Evolutionary conservation across 2,888 invertebrate genomes (phyloP), one percentile per base, ranked within the genome.

Genomic region (Entomobrya proxima): DNA sequence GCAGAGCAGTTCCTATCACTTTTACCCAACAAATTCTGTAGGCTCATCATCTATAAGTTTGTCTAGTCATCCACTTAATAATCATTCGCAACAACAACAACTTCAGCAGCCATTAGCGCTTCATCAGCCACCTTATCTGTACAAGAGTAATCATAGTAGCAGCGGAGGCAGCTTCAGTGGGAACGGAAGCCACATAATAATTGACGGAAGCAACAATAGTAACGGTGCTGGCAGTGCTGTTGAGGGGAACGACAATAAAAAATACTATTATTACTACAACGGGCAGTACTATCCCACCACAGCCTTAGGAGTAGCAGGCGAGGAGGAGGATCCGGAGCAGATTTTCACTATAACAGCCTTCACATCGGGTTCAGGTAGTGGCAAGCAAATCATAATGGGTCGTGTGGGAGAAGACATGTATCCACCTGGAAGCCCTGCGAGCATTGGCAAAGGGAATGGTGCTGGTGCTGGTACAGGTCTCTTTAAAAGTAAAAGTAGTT

Each of bases 401-500:
- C 79, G 85, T 21, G 85, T 85, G 7, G 85, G 85, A 7, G 79
- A 85, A 75, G 79, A 85, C 40, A 30, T 74, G 27, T 79, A 79
- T 83, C 84, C 84, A 61, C 84, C 79, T 85, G 85, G 79, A 79
- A 79, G 85, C 64, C 79, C 79, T 50, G 78, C 78, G 2, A 74
- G 74, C 44, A 30, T 74, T 72, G 69, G 83, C 13, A 47, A 40
- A 7, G 40, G 86, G 24, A 5, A 32, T 15, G 40, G 74, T 47
- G 44, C 37, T 24, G 69, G 47, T 58, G 78, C 67, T 61, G 40
- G 67, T 27, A 9, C 76, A 44, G 88, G 82, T 30, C 78, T 88
- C n/a, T 86, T 84, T 78, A 89, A 88, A 58, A 88, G 88, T 78
- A 89, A 88, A 83, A 88, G 88, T 81, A 87, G 89, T 21, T 88